These are phyloP conservation scores for Sardina pilchardus DNA, from an alignment of 2,113 vertebrate genomes.

Conservation along the genomic window DNA sequence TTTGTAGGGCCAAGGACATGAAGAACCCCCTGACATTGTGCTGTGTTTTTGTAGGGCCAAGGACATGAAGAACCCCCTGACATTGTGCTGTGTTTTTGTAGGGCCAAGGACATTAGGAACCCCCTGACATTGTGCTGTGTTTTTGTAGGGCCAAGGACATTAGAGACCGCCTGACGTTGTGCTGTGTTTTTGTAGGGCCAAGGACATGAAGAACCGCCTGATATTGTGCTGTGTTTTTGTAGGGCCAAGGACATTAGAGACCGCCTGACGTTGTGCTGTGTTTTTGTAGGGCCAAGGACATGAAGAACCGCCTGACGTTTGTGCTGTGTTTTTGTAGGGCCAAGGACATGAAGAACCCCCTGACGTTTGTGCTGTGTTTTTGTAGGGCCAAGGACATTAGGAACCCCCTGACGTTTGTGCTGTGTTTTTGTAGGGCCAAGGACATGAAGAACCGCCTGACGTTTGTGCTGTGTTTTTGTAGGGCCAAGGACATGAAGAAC, in stretches of 20 bases:
- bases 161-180: constrained; percentile 81
- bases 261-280: constrained; percentile 81
- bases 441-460: constrained; percentile 83
- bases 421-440: constrained; percentile 72
- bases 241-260: constrained; percentile 87
- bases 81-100: constrained; percentile 69
- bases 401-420: background rate
- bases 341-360: constrained; percentile 81
- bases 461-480: constrained; percentile 73
- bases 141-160: constrained; percentile 81
- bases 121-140: background rate
- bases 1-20: too few relatives aligned
- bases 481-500: too few relatives aligned
- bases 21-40: background rate
- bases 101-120: too few relatives aligned
- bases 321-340: constrained; percentile 66
- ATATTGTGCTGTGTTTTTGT: constrained; percentile 11
- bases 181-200: too few relatives aligned
- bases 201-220: too few relatives aligned
- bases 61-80: constrained; percentile 82
- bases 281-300: too few relatives aligned
- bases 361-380: constrained; percentile 81
- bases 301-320: background rate
- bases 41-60: constrained; percentile 71
- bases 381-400: too few relatives aligned